Conservation (phyloP, 2,797 vertebrate species). For the Lutjanus argentimaculatus region DNA sequence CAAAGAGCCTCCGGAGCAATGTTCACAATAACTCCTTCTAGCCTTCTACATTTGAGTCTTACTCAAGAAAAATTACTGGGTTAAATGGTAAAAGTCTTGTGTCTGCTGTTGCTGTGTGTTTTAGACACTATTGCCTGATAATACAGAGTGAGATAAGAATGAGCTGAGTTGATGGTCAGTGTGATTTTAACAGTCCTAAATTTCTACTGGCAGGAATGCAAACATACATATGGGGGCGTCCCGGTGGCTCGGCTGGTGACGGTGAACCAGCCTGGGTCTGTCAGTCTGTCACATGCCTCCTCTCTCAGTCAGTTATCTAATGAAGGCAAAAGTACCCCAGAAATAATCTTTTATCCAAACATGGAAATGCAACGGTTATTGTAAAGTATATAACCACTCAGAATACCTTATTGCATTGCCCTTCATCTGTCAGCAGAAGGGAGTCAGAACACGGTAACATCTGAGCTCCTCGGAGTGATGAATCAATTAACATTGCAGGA, state of each 20-base stretch:
- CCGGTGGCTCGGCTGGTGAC: slow-evolving; percentile 8
- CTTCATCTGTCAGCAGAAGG: slow-evolving; percentile 38
- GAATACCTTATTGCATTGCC: slow-evolving; percentile 65
- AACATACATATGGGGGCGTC: slow-evolving; percentile 4
- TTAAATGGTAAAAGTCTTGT: not conserved
- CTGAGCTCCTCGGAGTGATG: slow-evolving; percentile 22
- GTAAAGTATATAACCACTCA: slow-evolving; percentile 68
- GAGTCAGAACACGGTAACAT: slow-evolving; percentile 35
- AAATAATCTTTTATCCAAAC: slow-evolving; percentile 10
- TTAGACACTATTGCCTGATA: slow-evolving; percentile 24
- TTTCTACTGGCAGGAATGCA: slow-evolving; percentile 17
- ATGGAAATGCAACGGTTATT: slow-evolving; percentile 40
- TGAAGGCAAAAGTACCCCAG: not conserved
- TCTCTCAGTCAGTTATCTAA: not conserved
- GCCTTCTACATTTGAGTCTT: not conserved
- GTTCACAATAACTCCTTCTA: slow-evolving; percentile 30
- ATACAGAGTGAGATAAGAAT: slow-evolving; percentile 16
- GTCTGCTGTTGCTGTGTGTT: slow-evolving; percentile 12
- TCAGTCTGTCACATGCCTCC: not conserved
- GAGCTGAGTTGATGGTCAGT: slow-evolving; percentile 3
- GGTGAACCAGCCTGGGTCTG: slow-evolving; percentile 1
- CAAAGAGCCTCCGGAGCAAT: slow-evolving; percentile 1
- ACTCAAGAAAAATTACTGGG: slow-evolving; percentile 2
- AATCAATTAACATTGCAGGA: slow-evolving; percentile 16
- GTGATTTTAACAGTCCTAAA: slow-evolving; percentile 37